Conservation (phyloP, 1,140 invertebrate species). For the Danaus plexippus region DNA sequence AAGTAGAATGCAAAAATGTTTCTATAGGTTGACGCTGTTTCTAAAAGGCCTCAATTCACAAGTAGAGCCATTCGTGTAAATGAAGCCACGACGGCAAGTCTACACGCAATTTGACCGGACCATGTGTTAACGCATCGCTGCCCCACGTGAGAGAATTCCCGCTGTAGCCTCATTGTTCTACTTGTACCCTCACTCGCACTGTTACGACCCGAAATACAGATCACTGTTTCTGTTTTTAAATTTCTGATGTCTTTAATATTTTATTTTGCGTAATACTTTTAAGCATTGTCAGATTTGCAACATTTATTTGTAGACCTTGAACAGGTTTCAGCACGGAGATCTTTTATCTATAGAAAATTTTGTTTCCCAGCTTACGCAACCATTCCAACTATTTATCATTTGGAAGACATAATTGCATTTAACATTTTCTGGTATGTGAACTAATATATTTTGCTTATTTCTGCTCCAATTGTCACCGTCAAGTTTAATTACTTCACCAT, state of each 20-base stretch:
- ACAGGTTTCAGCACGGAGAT: background rate
- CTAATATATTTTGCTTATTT: conserved; percentile 32
- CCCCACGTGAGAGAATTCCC: conserved; percentile 56
- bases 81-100: conserved; percentile 33
- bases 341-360: too few species aligned
- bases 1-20: too few species aligned
- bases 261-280: too few species aligned
- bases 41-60: too few species aligned
- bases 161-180: conserved; percentile 48
- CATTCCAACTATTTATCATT: conserved; percentile 13
- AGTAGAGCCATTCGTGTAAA: conserved; percentile 16
- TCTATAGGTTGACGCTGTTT: too few species aligned
- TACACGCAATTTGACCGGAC: conserved; percentile 53
- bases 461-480: conserved; percentile 40
- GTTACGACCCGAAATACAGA: conserved; percentile 32
- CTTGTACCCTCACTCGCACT: conserved; percentile 45
- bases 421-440: conserved; percentile 22
- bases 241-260: conserved; percentile 4
- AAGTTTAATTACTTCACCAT: conserved; percentile 39
- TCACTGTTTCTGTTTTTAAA: conserved; percentile 14
- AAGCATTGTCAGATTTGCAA: too few species aligned
- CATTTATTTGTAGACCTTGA: background rate
- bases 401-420: conserved; percentile 8
- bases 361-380: background rate
- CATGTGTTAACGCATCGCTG: conserved; percentile 49